phyloP scores from a whole-genome alignment of 2,113 vertebrate genomes.

The Galbula dea region DNA sequence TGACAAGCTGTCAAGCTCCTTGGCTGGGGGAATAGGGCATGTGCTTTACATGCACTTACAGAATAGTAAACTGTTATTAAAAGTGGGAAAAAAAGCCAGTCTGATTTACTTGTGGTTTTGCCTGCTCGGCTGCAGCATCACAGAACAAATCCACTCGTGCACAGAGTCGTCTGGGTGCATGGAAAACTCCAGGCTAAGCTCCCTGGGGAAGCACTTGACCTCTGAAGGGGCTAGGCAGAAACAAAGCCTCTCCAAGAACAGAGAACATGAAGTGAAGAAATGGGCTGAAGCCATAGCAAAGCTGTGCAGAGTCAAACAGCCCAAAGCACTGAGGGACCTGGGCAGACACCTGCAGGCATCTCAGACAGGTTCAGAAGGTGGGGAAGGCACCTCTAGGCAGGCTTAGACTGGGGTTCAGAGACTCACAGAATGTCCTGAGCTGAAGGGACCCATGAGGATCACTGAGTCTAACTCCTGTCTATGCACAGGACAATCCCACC shows the following conservation, averaged over 20 bases:
- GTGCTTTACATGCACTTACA: constrained; percentile 50
- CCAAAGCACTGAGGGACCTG: background rate
- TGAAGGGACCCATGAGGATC: no score
- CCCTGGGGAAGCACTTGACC: constrained; percentile 21
- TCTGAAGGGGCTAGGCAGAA: background rate
- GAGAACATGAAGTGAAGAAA: background rate
- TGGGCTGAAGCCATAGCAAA: background rate
- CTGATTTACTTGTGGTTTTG: constrained; percentile 26
- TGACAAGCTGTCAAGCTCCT: constrained; percentile 52
- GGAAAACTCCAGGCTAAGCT: background rate
- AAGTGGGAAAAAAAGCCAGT: background rate
- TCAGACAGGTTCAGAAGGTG: background rate
- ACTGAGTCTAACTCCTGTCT: no score
- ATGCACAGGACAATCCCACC: no score
- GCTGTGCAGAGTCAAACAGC: background rate
- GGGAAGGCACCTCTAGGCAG: background rate
- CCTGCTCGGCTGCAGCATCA: background rate
- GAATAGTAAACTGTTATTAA: constrained; percentile 50
- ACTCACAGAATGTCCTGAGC: no score
- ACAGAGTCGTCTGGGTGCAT: background rate
- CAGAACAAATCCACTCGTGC: background rate
- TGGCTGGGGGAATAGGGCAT: constrained; percentile 34
- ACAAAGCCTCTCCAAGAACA: background rate
- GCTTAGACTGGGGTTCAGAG: background rate
- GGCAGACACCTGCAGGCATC: background rate